Evolutionary conservation across 1,140 invertebrate genomes (phyloP), one percentile per base, ranked within the genome.

Genomic region (Zeugodacus cucurbitae): DNA sequence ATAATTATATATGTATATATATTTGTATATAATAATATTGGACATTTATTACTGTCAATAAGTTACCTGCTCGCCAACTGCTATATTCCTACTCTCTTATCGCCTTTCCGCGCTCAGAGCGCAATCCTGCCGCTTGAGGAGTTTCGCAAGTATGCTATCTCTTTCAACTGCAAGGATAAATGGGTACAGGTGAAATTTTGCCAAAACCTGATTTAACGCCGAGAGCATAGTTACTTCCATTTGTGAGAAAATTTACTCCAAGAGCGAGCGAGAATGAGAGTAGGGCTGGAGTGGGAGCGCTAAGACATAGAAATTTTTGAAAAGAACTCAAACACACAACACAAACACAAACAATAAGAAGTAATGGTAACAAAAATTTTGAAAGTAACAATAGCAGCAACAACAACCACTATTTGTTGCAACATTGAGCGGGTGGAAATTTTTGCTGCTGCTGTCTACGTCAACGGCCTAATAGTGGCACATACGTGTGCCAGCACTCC

Each of bases 81-180:
- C 26, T 7, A 7, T 64, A 11, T 26, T 64, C 62, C n/a, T n/a
- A 54, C 62, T 32, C 62, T 41, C 32, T 20, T 34, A 20, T 20
- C 17, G 20, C 17, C 32, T 41, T n/a, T 34, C 67, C 67, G 11
- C 32, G 41, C 34, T 0, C 14, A 74, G 70, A 37, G 64, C 64
- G 64, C 26, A 14, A 67, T 67, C 29, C 64, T 67, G 64, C 4
- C 26, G 26, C 17, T 2, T 67, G n/a, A 26, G 6, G 3, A 34
- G 41, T 34, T 74, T 34, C 44, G 20, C 20, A 29, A 82, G n/a
- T 41, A 82, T 82, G 74, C 41, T 48, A 48, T 82, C 74, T 29
- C 74, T 82, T 82, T 82, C n/a, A 48, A 20, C 34, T 26, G 74
- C 74, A 48, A 82, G 74, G 74, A 82, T 48, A 82, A 26, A 48